Conservation (phyloP, 92 coral and sea anemone species). For the Diadumene lineata region DNA sequence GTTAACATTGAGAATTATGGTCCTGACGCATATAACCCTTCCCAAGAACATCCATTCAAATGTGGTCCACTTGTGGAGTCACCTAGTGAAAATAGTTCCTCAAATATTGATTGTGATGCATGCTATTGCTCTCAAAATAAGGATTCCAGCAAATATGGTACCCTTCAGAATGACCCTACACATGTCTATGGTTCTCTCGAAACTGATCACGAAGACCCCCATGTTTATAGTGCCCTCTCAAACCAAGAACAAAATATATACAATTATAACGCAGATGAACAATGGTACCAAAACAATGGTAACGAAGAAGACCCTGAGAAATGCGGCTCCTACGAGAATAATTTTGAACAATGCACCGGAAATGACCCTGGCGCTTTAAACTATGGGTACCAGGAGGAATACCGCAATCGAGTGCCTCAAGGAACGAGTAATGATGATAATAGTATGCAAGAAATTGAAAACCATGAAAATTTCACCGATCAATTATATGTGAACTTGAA, state of each 20-base stretch:
- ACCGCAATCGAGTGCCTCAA: neutral
- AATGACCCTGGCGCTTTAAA: neutral
- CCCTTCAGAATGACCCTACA: neutral
- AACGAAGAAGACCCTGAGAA: neutral
- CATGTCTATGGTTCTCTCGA: neutral
- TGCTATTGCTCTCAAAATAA: too few relatives aligned
- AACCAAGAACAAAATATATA: neutral
- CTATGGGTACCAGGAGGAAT: neutral
- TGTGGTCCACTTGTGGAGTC: neutral
- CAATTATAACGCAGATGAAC: neutral
- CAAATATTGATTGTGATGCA: neutral
- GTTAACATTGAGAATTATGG: neutral
- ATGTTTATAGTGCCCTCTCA: neutral
- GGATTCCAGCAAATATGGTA: neutral
- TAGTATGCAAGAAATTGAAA: neutral
- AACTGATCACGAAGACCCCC: too few relatives aligned
- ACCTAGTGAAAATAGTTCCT: neutral
- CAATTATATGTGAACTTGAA: too few relatives aligned
- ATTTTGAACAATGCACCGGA: neutral
- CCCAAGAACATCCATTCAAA: neutral
- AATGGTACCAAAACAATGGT: neutral
- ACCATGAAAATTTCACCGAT: neutral
- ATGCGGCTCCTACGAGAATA: neutral
- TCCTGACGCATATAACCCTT: neutral
- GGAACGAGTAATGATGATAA: neutral